Conservation (phyloP, 2,113 vertebrate species). For the Psephotus haematonotus region DNA sequence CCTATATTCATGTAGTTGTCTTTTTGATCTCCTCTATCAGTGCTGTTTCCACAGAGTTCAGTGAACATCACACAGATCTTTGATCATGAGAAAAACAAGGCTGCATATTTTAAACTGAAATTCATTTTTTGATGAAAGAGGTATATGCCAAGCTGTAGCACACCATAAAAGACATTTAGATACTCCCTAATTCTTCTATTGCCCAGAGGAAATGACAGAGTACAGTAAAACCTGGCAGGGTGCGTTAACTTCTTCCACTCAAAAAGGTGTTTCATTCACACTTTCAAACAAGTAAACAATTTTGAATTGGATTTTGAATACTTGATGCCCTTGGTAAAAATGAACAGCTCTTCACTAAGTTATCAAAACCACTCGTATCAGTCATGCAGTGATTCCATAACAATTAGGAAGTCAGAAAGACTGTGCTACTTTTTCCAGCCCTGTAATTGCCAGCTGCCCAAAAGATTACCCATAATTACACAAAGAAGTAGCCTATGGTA, state of each 20-base stretch:
- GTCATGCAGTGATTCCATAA: background rate
- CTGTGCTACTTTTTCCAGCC: background rate
- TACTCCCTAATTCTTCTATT: background rate
- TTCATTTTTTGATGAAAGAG: background rate
- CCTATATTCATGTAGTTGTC: background rate
- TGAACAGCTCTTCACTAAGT: background rate
- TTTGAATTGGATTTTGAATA: background rate
- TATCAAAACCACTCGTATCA: background rate
- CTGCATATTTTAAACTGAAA: background rate
- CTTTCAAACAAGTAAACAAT: background rate
- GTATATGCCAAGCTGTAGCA: background rate
- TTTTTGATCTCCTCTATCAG: background rate
- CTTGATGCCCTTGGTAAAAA: background rate
- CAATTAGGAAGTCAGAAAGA: background rate
- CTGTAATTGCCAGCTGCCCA: background rate
- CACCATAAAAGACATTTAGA: background rate
- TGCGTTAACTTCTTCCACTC: background rate
- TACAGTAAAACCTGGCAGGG: background rate
- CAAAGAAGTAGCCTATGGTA: background rate
- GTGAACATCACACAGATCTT: background rate
- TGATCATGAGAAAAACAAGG: background rate
- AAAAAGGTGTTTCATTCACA: background rate
- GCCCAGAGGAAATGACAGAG: background rate
- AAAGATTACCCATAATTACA: background rate
- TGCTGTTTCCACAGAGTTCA: background rate